Conservation (phyloP, 2,113 vertebrate genomes). For the Anoplopoma fimbria region DNA sequence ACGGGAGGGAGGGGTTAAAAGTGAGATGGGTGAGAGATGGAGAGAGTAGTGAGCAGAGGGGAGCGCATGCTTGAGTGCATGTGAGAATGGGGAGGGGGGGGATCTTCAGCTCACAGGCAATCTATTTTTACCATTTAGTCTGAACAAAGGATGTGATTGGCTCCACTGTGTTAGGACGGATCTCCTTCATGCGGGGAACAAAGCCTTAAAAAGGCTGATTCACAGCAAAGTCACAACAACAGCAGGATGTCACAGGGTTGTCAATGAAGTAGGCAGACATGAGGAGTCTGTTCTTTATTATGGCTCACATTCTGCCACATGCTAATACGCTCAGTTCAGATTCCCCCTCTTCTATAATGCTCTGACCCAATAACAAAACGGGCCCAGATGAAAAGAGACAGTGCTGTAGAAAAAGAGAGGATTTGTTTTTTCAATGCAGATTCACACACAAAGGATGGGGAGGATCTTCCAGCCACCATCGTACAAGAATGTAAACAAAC, state of each 20-base stretch:
- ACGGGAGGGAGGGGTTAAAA: conserved; percentile 59
- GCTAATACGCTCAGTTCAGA: conserved; percentile 19
- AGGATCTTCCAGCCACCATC: conserved; percentile 60
- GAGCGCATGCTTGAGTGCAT: conserved; percentile 67
- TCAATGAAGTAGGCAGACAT: conserved; percentile 53
- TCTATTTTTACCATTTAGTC: conserved; percentile 83
- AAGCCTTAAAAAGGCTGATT: conserved; percentile 73
- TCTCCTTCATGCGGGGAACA: conserved; percentile 66
- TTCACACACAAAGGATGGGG: conserved; percentile 36
- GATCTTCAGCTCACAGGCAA: conserved; percentile 71
- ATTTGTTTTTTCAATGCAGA: conserved; percentile 42
- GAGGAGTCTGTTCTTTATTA: conserved; percentile 44
- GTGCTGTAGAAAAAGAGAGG: conserved; percentile 14
- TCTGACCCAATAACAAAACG: conserved; percentile 3
- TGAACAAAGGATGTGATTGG: conserved; percentile 79
- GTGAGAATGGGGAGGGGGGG: conserved; percentile 50
- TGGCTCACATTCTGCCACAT: conserved; percentile 33
- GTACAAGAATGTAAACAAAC: conserved; percentile 83
- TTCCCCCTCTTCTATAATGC: conserved; percentile 14
- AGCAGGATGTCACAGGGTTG: conserved; percentile 53
- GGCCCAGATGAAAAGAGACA: conserved; percentile 31
- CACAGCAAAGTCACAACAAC: conserved; percentile 72
- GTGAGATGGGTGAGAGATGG: conserved; percentile 55
- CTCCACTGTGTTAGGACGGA: conserved; percentile 63
- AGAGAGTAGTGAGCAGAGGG: conserved; percentile 63